Base-by-base conservation (phyloP, 2,797 vertebrate genomes). In the Pseudochaenichthys georgianus region DNA sequence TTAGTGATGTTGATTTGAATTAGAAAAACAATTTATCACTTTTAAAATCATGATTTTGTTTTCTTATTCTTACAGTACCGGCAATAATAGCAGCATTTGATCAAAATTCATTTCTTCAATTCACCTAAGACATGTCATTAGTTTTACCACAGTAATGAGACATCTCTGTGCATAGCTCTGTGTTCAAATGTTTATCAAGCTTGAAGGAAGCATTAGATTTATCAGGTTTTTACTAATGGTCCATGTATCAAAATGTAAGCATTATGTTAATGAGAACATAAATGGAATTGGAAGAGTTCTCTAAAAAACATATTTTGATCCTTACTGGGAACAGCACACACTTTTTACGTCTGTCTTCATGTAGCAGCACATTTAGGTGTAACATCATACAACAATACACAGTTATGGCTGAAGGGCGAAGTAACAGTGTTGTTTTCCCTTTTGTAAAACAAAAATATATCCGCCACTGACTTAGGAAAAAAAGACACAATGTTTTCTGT, bases 11-110 rank as follows among this genome's bases (percentile, higher is more conserved):
- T 45, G 12, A 65, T 48, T 28, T 15, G 23, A 65, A 70, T 67
- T 46, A 68, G 38, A 67, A 64, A 76, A 64, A 62, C 10, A 60
- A 78, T 28, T 42, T 61, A 84, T 66, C 58, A 63, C 48, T 66
- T 64, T 73, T 69, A 38, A 38, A n/a, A 19, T 62, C 45, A 23
- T 66, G 11, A 21, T 46, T 65, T 21, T 67, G 4, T 38, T 34
- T 46, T 72, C 9, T 64, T 19, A 16, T 45, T 77, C 13, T 78
- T 62, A 88, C 67, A 87, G 85, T 87, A 76, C 80, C 10, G 38
- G 62, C 16, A 13, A 58, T 45, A 72, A 68, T 77, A 88, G 88
- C 90, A 91, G 88, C 82, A 78, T 86, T 87, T 83, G 60, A 86
- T 78, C 61, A 45, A 5, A 42, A 69, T 47, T 59, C 52, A 77